Percentiles rank a stretch among this genome's conserved stretches.
These are phyloP conservation scores for Microcebus tavaratra DNA, from an alignment of 2,113 vertebrate species.

Conservation along the genomic window DNA sequence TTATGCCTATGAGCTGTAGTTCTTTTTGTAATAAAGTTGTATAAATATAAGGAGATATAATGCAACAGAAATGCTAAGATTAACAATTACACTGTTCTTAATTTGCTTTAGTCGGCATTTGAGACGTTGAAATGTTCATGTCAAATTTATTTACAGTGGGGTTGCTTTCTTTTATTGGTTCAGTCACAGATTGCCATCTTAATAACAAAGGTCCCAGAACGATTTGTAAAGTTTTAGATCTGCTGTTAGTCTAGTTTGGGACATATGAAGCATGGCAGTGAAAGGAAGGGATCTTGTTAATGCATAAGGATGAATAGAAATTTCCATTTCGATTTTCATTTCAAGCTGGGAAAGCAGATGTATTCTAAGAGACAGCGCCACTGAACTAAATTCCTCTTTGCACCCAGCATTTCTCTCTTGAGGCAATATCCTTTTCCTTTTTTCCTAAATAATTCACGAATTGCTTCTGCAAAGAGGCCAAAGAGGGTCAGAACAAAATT, in stretches of 20 bases:
- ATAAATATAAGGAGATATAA: neutral
- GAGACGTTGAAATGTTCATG: neutral
- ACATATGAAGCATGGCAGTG: neutral
- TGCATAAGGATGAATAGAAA: conserved; percentile 67
- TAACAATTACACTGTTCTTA: conserved; percentile 21
- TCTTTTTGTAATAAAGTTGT: conserved; percentile 9
- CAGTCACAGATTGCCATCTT: neutral
- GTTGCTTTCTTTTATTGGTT: neutral
- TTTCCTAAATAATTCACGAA: conserved; percentile 74
- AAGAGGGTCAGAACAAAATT: conserved; percentile 68
- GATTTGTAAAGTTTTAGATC: conserved; percentile 55
- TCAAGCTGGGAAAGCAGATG: conserved; percentile 67
- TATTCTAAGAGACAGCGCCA: conserved; percentile 58
- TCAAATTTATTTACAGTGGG: neutral
- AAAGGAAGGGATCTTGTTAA: conserved; percentile 65
- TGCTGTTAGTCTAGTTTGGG: neutral
- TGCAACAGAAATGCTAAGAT: neutral
- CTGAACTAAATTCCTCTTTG: conserved; percentile 71
- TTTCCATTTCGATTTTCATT: conserved; percentile 73
- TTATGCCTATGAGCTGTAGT: neutral
- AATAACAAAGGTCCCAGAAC: conserved; percentile 21
- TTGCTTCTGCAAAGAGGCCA: conserved; percentile 71
- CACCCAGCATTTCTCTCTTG: conserved; percentile 61
- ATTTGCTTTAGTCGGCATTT: neutral
- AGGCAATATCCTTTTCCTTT: conserved; percentile 72